Evolutionary conservation across 1,140 invertebrate genomes (phyloP).

Genomic region (Microplitis demolitor): DNA sequence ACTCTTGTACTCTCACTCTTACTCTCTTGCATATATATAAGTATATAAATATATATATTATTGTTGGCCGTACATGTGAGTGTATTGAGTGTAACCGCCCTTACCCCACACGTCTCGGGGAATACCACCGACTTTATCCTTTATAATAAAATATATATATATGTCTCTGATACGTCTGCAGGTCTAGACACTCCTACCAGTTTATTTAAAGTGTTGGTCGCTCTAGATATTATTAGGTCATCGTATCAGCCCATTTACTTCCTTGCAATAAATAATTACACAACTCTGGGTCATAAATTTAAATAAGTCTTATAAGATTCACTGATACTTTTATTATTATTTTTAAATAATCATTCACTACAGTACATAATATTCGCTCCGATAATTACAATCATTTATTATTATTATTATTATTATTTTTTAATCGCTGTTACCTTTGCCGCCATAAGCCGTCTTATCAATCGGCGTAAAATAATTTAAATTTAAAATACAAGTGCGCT

Average conservation of each 20-base stretch:
- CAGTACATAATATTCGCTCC: constrained; percentile 43
- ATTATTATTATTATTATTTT: constrained; percentile 22
- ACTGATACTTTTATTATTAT: constrained; percentile 27
- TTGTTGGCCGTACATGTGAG: too few species aligned
- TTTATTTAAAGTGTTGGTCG: constrained; percentile 11
- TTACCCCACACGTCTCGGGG: too few species aligned
- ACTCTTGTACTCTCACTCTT: too few species aligned
- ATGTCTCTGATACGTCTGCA: neutral
- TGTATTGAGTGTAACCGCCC: too few species aligned
- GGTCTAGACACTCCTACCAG: neutral
- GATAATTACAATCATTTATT: constrained; percentile 46
- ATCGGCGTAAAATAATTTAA: neutral
- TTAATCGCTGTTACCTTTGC: constrained; percentile 27
- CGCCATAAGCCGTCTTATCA: neutral
- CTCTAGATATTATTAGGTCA: constrained; percentile 51
- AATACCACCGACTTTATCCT: too few species aligned
- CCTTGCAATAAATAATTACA: constrained; percentile 12
- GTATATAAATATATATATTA: too few species aligned
- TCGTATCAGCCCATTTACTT: constrained; percentile 22
- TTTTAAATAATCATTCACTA: constrained; percentile 49
- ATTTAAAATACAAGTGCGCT: neutral
- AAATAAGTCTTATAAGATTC: neutral
- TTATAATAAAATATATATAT: too few species aligned
- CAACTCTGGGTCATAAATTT: neutral
- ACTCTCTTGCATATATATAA: too few species aligned